These are phyloP conservation scores for Auanema freiburgensis DNA, from an alignment of 2,888 invertebrate genomes.

Conservation along the genomic window DNA sequence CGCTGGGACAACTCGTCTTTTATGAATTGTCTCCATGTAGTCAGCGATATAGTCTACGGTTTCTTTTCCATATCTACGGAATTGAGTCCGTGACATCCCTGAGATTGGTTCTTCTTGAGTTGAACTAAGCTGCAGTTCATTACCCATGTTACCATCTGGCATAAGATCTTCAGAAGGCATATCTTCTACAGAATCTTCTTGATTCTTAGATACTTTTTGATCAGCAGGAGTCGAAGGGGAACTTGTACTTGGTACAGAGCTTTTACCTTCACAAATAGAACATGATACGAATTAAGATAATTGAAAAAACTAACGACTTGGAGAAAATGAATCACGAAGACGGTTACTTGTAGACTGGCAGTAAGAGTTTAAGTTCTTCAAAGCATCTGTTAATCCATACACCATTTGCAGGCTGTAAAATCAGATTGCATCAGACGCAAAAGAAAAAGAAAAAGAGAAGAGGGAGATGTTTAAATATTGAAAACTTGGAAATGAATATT, in stretches of 20 bases:
- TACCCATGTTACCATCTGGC: too few species aligned
- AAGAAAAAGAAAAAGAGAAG: not conserved
- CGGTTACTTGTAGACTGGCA: conserved; percentile 55
- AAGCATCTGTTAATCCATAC: conserved; percentile 50
- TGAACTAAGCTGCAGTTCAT: not conserved
- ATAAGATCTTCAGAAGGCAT: too few species aligned
- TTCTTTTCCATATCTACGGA: conserved; percentile 73
- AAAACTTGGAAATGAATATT: not conserved
- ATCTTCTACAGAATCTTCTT: too few species aligned
- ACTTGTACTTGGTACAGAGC: conserved; percentile 2
- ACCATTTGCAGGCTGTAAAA: conserved; percentile 33
- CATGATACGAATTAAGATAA: not conserved
- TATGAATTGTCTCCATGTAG: conserved; percentile 82
- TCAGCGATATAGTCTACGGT: conserved; percentile 88
- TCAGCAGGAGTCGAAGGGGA: not conserved
- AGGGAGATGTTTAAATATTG: not conserved
- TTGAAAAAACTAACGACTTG: conserved; percentile 42
- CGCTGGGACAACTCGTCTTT: conserved; percentile 83
- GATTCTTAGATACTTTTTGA: not conserved
- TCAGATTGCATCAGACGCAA: not conserved
- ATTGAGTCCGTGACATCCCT: conserved; percentile 58
- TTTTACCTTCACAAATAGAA: not conserved
- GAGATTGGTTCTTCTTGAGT: conserved; percentile 6
- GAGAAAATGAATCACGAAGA: conserved; percentile 52
- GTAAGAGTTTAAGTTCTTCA: conserved; percentile 58